phyloP scores from a whole-genome alignment of 2,888 invertebrate species.

The Scaptomyza polygonia region DNA sequence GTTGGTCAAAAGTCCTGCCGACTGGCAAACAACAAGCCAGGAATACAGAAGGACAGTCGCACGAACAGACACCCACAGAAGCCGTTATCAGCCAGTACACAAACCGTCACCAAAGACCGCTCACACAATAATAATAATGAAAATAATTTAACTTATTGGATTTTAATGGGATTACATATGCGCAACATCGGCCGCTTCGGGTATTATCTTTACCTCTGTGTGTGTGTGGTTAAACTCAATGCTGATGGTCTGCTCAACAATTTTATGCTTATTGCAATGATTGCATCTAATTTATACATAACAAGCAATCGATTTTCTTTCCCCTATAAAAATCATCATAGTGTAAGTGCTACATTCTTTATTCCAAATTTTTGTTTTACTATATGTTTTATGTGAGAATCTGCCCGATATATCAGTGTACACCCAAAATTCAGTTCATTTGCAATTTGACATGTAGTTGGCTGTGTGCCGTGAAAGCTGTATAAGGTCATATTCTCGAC shows the following conservation, averaged over 20 bases:
- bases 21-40: constrained; percentile 52
- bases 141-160: constrained; percentile 83
- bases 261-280: constrained; percentile 51
- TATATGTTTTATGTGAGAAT: not conserved
- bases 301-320: not conserved
- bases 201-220: constrained; percentile 37
- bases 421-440: constrained; percentile 19
- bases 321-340: not conserved
- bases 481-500: constrained; percentile 36
- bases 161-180: constrained; percentile 83
- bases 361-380: not conserved
- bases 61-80: constrained; percentile 57
- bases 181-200: constrained; percentile 63
- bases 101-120: constrained; percentile 59
- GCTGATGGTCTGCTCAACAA: constrained; percentile 35
- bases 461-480: constrained; percentile 32
- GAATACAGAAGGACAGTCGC: constrained; percentile 5
- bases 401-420: constrained; percentile 10
- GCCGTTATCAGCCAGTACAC: constrained; percentile 54
- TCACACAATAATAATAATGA: constrained; percentile 78
- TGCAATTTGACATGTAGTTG: not conserved
- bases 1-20: constrained; percentile 72
- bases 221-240: constrained; percentile 29
- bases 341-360: no score
- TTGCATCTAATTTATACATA: constrained; percentile 8